Conservation (phyloP, 1,140 invertebrate genomes). For the Eueides isabella region DNA sequence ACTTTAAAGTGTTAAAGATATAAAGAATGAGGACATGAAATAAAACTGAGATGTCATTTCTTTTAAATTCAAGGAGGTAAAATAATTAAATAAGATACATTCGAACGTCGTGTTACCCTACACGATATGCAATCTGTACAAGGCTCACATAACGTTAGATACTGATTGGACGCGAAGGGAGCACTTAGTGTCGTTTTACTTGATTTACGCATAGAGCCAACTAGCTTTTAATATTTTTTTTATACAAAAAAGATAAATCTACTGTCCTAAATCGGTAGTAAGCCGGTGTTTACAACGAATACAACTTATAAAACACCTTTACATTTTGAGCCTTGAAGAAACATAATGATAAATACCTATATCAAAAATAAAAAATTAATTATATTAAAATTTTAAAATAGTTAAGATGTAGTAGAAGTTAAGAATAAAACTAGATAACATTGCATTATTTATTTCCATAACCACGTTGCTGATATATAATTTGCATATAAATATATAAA, state of each 20-base stretch:
- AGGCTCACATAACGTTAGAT: conserved; percentile 33
- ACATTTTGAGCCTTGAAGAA: no score
- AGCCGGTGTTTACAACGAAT: no score
- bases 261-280: no score
- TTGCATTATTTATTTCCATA: conserved; percentile 1
- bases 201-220: conserved; percentile 18
- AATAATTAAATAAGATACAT: neutral
- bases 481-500: neutral
- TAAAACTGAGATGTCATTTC: neutral
- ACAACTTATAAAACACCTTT: no score
- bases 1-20: no score
- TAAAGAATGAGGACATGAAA: no score
- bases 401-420: neutral
- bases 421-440: neutral
- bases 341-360: no score
- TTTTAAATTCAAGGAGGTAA: neutral
- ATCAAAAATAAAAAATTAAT: no score
- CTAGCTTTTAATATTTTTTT: neutral
- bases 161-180: conserved; percentile 55
- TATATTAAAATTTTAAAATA: neutral
- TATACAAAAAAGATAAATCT: neutral
- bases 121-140: conserved; percentile 18
- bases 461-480: neutral
- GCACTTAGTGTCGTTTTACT: conserved; percentile 42
- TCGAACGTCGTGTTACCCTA: neutral